phyloP scores from a whole-genome alignment of 2,888 invertebrate species.

The Oxyteleia sp. region DNA sequence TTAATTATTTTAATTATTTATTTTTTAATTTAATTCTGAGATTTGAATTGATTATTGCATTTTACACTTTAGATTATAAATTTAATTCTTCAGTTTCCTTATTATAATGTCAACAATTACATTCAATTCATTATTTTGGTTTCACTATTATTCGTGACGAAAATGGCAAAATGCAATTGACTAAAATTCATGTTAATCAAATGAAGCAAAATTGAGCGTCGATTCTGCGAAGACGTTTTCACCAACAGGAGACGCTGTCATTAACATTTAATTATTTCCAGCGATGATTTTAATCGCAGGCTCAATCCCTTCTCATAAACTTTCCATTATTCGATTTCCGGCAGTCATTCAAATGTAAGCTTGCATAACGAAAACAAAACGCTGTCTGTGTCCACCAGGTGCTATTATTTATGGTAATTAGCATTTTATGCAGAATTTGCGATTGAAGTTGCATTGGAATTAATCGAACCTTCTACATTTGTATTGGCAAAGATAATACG shows the following conservation, averaged over 20 bases:
- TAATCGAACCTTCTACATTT: slow-evolving; percentile 22
- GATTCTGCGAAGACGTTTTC: slow-evolving; percentile 36
- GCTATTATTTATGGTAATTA: slow-evolving; percentile 31
- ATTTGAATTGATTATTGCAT: no score
- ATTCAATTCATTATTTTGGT: no score
- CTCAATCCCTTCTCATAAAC: slow-evolving; percentile 42
- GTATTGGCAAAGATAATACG: slow-evolving; percentile 7
- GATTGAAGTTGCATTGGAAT: slow-evolving; percentile 12
- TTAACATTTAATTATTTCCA: slow-evolving; percentile 53
- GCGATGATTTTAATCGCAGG: slow-evolving; percentile 48
- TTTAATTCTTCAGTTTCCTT: no score
- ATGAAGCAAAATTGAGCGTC: not conserved
- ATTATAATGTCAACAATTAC: no score
- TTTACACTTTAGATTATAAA: no score
- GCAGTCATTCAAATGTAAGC: slow-evolving; percentile 39
- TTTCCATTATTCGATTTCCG: slow-evolving; percentile 60
- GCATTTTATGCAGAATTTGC: slow-evolving; percentile 36
- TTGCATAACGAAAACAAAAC: slow-evolving; percentile 56
- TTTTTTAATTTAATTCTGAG: no score
- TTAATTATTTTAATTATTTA: no score
- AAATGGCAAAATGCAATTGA: no score
- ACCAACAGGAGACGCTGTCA: slow-evolving; percentile 23
- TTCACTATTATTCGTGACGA: no score
- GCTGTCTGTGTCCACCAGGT: not conserved
- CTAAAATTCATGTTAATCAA: no score